A percentile compares a stretch with the other conserved stretches of the same genome.
phyloP scores from a whole-genome alignment of 2,113 vertebrate species.

The Arizona elegans region DNA sequence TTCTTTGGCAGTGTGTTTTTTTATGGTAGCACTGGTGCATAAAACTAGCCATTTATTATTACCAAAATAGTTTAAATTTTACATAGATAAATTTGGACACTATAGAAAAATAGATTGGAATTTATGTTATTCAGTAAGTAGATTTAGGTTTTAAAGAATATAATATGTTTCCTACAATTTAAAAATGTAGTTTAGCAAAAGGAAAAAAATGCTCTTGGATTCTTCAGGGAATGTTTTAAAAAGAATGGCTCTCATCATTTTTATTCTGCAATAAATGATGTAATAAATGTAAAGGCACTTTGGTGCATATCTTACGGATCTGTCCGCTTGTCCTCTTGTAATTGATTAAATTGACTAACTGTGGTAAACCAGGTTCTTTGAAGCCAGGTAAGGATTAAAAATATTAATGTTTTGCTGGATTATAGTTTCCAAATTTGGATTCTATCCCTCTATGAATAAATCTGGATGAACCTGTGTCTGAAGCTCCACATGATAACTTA shows the following conservation, averaged over 20 bases:
- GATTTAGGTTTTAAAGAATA: not conserved
- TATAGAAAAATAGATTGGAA: not conserved
- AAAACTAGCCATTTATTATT: not conserved
- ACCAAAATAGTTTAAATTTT: not conserved
- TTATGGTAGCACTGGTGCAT: not conserved
- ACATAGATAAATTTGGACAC: not conserved
- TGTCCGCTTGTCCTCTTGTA: not conserved
- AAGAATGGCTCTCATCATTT: not conserved
- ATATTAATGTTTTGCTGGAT: not conserved
- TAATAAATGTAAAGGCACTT: not conserved
- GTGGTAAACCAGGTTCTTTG: not conserved
- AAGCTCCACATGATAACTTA: not conserved
- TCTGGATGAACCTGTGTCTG: not conserved
- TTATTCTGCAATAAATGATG: not conserved
- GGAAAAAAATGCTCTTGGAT: not conserved
- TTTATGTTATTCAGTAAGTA: not conserved
- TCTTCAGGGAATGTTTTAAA: not conserved
- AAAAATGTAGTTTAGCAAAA: not conserved
- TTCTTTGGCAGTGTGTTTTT: not conserved
- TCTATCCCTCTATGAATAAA: not conserved
- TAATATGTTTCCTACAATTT: not conserved
- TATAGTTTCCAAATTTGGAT: not conserved
- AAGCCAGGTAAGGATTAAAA: not conserved
- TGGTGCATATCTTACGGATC: not conserved
- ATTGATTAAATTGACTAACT: not conserved